Base-by-base conservation (phyloP, 2,113 vertebrate species). In the Anguilla japonica region DNA sequence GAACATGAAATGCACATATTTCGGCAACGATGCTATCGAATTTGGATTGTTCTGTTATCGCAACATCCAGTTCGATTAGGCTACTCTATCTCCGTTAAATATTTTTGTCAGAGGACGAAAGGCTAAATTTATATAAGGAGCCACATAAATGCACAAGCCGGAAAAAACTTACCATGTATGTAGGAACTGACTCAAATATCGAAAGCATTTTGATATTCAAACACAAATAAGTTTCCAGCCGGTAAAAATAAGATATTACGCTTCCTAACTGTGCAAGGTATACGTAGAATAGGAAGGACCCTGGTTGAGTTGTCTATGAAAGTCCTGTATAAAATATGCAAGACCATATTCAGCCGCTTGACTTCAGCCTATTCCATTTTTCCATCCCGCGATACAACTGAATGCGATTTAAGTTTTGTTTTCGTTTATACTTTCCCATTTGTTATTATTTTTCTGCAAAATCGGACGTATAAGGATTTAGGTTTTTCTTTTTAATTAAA, bases 161-260 rank as follows among this genome's bases (percentile, higher is more conserved):
- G 20, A 26, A 75, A 34, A 11, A 9, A 9, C 94, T 93, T 91
- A 96, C 96, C 96, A 96, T 96, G 53, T 96, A 95, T 1, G 96
- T 94, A 2, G 95, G 95, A 78, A 96, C 93, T 3, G 93, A 90
- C 39, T 96, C 95, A 84, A 96, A 96, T 67, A 94, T 87, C 0
- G 95, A 90, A 85, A 95, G 41, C 95, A 96, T 96, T 29, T 84
- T 92, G 71, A 80, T 43, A 67, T 13, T 34, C 78, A 80, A 29
- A 34, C 5, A 0, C 8, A 75, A n/a, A 18, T 39, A 63, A 56
- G 53, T 41, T n/a, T 29, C 9, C 2, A 29, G 56, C 50, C 39
- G 50, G 39, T 18, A 40, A 22, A 1, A 81, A 5, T 22, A 22
- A 75, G 22, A 26, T 2, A 71, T 22, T n/a, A 75, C 71, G 60